Evolutionary conservation across 2,888 invertebrate genomes (phyloP), one percentile per base, ranked within the genome.

Genomic region (Gibbula magus): DNA sequence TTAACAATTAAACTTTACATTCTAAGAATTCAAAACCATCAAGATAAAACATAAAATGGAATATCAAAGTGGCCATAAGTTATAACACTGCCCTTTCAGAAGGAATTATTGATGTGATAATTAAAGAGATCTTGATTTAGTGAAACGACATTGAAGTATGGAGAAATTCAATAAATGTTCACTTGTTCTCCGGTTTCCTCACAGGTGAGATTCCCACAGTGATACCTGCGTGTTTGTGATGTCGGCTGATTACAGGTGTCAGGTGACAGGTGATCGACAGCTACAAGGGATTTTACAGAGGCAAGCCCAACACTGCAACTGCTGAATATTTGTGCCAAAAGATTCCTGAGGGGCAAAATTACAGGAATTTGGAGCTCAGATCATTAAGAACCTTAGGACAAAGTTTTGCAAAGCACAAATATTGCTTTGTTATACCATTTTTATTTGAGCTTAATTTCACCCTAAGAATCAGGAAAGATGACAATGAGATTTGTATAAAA

Each of bases 151-250:
- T 35, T 32, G 35, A 35, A 35, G 32, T 16, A 29, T 70, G n/a
- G 13, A 70, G 20, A 70, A 39, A n/a, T 29, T 18, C 32, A 70
- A 32, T 70, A 70, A 70, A 16, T 25, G 25, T 25, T 29, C 13
- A 29, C 25, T 61, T 61, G 16, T 25, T 16, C 61, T 61, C 29
- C 16, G 29, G 29, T 61, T n/a, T 16, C 13, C 70, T 56, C 25
- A 56, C 70, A 70, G 70, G 35, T 70, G 70, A 61, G 61, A 61
- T 61, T 61, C 29, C 29, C 29, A 25, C 29, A 61, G 29, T 61
- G 61, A 61, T 61, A 29, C 25, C 61, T 61, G 25, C 16, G 29
- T 61, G 25, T 61, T 25, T 10, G 29, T 61, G 25, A 61, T 61
- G 16, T 29, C 18, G n/a, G 29, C 22, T 10, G 45, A 45, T 61